Base-by-base conservation (phyloP, 2,888 invertebrate genomes). In the Aphodius sticticus region DNA sequence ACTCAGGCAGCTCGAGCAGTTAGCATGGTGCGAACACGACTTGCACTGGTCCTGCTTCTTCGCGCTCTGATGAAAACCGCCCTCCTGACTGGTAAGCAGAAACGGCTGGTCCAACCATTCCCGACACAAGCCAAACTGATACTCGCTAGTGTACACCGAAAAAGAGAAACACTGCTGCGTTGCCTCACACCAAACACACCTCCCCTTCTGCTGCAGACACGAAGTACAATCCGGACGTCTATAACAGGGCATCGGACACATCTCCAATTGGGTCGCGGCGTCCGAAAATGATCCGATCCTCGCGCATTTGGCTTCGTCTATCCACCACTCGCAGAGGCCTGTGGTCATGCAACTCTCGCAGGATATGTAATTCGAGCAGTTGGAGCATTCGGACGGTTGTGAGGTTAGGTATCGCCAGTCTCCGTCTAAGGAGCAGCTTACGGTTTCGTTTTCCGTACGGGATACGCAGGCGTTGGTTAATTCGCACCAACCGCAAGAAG, bases 171-270 rank as follows among this genome's bases (percentile, higher is more conserved):
- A 98, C 86, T 96, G 96, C 81, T 94, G 93, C 0, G 96, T 96
- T 35, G 97, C 96, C 87, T 97, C 96, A 88, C 98, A 98, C 98
- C 98, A 98, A 0, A 97, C 97, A 89, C 98, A 98, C 81, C 97
- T 93, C 35, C 96, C 96, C 76, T 87, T 93, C 85, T 96, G 95
- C 85, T 95, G 95, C 77, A 98, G 91, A 87, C 98, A 98, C 78
- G 94, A 92, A 16, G 94, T 93, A 87, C 97, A 97, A 86, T 94
- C 94, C 70, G 90, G 92, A 75, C 96, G 93, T 87, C 92, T 89
- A 84, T 96, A 93, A 87, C 98, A 98, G 0, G 96, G 95, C 36
- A 93, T 91, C 0, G 97, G 96, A 87, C 98, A 98, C 75, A 93
- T 92, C 14, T 91, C 90, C 0, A 91, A 85, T 16, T 91, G 89